These are phyloP conservation scores for Rhabdophis nuchalis DNA, from an alignment of 2,797 vertebrate species.

Conservation along the genomic window DNA sequence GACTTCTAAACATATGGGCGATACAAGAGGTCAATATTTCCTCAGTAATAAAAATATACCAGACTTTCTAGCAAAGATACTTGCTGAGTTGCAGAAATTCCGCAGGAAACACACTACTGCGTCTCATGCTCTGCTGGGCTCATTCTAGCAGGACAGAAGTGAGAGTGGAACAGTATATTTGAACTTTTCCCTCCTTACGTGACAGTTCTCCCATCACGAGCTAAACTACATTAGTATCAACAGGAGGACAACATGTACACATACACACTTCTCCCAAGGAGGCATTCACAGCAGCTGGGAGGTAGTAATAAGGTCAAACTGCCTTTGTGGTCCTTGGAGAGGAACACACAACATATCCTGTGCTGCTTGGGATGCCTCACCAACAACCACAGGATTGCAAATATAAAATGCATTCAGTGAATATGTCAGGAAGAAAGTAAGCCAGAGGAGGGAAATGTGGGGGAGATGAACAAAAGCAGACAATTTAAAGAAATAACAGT, in stretches of 20 bases:
- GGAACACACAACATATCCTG: neutral
- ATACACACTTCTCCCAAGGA: neutral
- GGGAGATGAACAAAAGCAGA: neutral
- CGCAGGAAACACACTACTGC: neutral
- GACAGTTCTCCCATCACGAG: neutral
- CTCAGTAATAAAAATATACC: neutral
- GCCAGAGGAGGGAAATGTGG: neutral
- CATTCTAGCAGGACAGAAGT: neutral
- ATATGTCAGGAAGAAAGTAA: neutral
- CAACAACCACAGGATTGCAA: neutral
- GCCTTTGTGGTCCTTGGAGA: neutral
- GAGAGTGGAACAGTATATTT: neutral
- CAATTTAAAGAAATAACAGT: neutral
- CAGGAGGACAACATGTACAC: neutral
- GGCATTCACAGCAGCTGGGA: neutral
- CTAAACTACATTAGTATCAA: neutral
- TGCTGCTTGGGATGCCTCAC: neutral
- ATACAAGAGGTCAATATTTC: neutral
- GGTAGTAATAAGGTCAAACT: neutral
- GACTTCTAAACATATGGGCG: neutral
- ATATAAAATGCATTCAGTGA: neutral
- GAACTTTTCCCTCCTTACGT: neutral
- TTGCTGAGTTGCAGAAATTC: neutral
- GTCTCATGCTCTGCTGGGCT: neutral
- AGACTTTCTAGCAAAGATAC: neutral